Evolutionary conservation across 2,888 invertebrate species (phyloP).

Genomic region (Sepiola atlantica): DNA sequence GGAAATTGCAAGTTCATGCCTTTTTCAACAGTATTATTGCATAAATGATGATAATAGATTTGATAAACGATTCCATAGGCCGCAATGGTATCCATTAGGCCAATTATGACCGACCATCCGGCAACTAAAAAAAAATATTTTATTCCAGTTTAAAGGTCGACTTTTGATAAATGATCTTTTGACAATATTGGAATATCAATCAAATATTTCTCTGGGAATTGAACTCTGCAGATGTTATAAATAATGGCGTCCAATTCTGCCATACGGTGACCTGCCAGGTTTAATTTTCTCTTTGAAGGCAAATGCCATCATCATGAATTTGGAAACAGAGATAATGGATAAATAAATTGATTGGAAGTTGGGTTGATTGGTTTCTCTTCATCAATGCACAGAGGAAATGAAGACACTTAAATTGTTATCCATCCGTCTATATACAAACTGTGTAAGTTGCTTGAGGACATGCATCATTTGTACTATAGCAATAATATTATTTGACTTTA

Average conservation of each 20-base stretch:
- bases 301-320: background rate
- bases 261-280: background rate
- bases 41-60: too few species aligned
- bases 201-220: background rate
- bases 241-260: background rate
- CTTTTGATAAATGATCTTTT: background rate
- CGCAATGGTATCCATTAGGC: too few species aligned
- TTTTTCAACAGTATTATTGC: too few species aligned
- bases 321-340: background rate
- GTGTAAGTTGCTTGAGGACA: too few species aligned
- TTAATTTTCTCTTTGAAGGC: background rate
- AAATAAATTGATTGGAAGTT: background rate
- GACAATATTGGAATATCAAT: background rate
- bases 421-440: background rate
- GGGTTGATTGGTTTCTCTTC: background rate
- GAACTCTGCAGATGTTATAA: background rate
- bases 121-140: background rate
- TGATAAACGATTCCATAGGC: too few species aligned
- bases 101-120: too few species aligned
- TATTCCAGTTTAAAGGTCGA: background rate
- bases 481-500: too few species aligned
- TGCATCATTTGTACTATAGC: too few species aligned
- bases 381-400: background rate
- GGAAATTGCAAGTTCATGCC: too few species aligned
- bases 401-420: background rate